Conservation (phyloP, 2,113 vertebrate genomes). For the Oreochromis tanganicae region DNA sequence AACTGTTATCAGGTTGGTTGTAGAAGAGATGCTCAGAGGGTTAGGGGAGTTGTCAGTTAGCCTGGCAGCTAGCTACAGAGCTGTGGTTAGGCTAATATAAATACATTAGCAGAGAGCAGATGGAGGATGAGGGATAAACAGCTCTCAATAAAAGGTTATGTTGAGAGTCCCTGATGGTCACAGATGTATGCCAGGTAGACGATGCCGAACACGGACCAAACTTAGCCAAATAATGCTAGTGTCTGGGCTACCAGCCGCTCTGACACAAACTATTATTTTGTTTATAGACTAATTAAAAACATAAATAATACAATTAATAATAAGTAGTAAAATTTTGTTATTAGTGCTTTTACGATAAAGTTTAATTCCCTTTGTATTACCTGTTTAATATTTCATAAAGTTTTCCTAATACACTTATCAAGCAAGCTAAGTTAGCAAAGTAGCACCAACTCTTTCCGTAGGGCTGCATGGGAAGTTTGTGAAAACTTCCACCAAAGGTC, state of each 20-base stretch:
- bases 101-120: not conserved
- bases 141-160: too few species aligned
- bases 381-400: not conserved
- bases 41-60: not conserved
- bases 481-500: not conserved
- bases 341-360: not conserved
- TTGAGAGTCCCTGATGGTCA: not conserved
- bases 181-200: not conserved
- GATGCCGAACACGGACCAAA: fast-evolving
- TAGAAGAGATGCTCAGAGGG: not conserved
- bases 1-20: not conserved
- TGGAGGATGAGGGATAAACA: not conserved
- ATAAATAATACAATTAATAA: not conserved
- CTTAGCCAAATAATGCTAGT: not conserved
- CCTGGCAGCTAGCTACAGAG: not conserved
- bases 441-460: not conserved
- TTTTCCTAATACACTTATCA: not conserved
- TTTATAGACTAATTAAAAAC: not conserved
- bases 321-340: not conserved
- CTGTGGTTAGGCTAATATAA: not conserved
- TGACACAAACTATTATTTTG: not conserved
- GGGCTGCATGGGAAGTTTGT: not conserved
- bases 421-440: not conserved
- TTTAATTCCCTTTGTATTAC: not conserved
- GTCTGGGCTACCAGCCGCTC: fast-evolving